A percentile compares a stretch with the other conserved stretches of the same genome.
Conservation (phyloP, 2,888 invertebrate genomes). For the Drosophila percnosoma region DNA sequence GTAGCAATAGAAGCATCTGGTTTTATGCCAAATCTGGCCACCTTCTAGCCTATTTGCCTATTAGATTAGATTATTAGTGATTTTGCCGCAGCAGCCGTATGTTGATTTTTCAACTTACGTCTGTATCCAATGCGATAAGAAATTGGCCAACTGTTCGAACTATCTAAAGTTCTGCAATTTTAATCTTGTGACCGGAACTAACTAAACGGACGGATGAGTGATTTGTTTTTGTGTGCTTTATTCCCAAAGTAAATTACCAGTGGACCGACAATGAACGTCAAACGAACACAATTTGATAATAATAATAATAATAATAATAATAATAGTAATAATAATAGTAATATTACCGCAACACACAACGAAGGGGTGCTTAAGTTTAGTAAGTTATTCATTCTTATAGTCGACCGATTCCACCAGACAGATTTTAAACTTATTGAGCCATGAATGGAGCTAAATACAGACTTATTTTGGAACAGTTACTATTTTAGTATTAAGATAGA, state of each 20-base stretch:
- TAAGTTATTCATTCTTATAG: constrained; percentile 26
- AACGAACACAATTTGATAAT: constrained; percentile 66
- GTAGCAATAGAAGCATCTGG: background rate
- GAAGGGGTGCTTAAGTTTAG: constrained; percentile 37
- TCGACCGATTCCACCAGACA: constrained; percentile 28
- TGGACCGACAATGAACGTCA: constrained; percentile 58
- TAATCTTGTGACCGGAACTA: constrained; percentile 47
- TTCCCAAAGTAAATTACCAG: constrained; percentile 65
- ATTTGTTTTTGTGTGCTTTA: constrained; percentile 64
- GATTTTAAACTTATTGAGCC: background rate
- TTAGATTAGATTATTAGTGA: constrained; percentile 52
- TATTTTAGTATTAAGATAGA: background rate
- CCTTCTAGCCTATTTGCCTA: constrained; percentile 24
- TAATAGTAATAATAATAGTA: constrained; percentile 2
- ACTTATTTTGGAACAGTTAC: background rate
- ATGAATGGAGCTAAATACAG: background rate
- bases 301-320: constrained; percentile 3
- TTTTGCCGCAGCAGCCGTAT: constrained; percentile 63
- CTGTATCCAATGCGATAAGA: constrained; percentile 50
- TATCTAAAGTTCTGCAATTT: constrained; percentile 49
- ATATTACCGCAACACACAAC: constrained; percentile 50
- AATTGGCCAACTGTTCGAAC: constrained; percentile 52
- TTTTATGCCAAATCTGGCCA: constrained; percentile 20
- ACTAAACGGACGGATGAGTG: constrained; percentile 13
- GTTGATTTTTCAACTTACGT: constrained; percentile 50